Evolutionary conservation across 2,113 vertebrate genomes (phyloP), one percentile per base, ranked within the genome.

Genomic region (Nycticryphes semicollaris): DNA sequence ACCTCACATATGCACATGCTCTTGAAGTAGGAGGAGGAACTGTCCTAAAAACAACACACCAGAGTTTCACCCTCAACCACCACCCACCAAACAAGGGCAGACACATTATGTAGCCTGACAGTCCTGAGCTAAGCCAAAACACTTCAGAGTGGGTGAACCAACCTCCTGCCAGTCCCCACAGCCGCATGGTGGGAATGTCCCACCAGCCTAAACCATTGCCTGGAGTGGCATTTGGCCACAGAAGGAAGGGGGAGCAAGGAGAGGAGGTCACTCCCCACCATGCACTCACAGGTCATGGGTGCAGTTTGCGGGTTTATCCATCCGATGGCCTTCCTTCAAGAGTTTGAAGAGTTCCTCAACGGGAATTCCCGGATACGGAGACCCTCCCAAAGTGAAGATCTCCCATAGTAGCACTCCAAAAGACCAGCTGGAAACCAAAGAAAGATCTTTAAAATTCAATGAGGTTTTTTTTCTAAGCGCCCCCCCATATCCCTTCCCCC

Each of bases 331-430:
- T 96, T 99, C 99, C 98, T 99, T 99, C 94, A 99, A 98, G 94
- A 99, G 98, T 95, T 99, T 99, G 97, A 99, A 99, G 60, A 99
- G 99, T 54, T 99, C 99, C 85, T 99, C 99, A 47, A 99, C 99
- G 0, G 99, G 99, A 97, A 99, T 99, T 48, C 99, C 99, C 0
- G 99, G 99, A 75, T 99, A 99, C 0, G 99, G 99, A 1, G 99
- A 99, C 33, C 99, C 99, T 20, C 99, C 99, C 95, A 99, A 98
- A 2, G 99, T 99, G 97, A 99, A 99, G 97, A 99, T 99, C 98
- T 99, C 99, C 99, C 99, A 99, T 77, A 99, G 96, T 96, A 99
- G 96, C 77, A 99, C 99, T 66, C 99, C 99, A 6, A 99, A 99
- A 33, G 99, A 99, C 99, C 99, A 99, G 96, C 99, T 99, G 98